Evolutionary conservation across 37 sponge, comb jelly and placozoan species (phyloP), one percentile per base, ranked within the genome.

Genomic region (Eunapius fragilis): DNA sequence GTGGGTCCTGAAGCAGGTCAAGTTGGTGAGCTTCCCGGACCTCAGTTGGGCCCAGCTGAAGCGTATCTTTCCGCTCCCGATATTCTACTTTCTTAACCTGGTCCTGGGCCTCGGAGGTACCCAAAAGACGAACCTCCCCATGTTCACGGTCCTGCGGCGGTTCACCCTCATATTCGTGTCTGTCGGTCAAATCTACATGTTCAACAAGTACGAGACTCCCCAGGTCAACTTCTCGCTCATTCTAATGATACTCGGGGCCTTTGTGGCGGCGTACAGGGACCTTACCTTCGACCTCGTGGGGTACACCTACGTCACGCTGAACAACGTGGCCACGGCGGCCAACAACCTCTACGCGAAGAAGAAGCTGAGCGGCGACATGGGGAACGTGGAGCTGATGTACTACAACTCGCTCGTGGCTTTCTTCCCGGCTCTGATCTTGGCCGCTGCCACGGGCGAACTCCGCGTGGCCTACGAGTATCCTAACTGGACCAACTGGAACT

Each of bases 91-190:
- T n/a, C 69, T 78, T 0, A 95, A 95, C 70, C 90, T 95, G 0
- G 68, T 95, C 30, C 92, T 92, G 76, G 95, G 95, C 3, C 78
- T 95, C 2, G 92, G 90, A 0, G 80, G 88, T 28, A 95, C 95
- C 25, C 50, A 89, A 81, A 86, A 87, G 31, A 45, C 17, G 85
- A 95, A 92, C 71, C 78, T 96, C 0, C 97, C 97, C 25, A 96
- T 96, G 97, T 96, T 91, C 80, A 94, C 94, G 25, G 97, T 96
- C 11, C 88, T 96, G 76, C 67, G 97, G n/a, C 48, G 97, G 72
- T 96, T 94, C 86, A 90, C 97, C 28, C 85, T 96, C 26, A 49
- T 96, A 68, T 81, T 96, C 69, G 91, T 93, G 26, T 47, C 94
- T 24, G 32, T 93, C 9, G 94, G 94, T 28, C 93, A 96, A 81